Evolutionary conservation across 2,888 invertebrate species (phyloP), one percentile per base, ranked within the genome.

Genomic region (Cryptocheilus praepositus): DNA sequence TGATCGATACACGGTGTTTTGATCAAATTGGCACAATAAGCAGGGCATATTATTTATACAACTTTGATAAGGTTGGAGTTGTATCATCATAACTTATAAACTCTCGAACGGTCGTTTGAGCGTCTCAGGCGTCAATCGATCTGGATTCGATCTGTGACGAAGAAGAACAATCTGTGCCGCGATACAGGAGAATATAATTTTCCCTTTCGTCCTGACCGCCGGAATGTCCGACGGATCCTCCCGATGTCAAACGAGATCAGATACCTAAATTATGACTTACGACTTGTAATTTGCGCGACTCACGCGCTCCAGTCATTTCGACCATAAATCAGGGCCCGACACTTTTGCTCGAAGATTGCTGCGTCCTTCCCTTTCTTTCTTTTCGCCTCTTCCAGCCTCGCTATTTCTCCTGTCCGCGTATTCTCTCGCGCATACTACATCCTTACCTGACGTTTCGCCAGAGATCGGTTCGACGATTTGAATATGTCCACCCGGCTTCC

Each of bases 221-320:
- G 53, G 45, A 4, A 36, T 3, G 22, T n/a, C n/a, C 45, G 43
- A 28, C 22, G 44, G 51, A n/a, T 51, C 46, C 54, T 46, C n/a
- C 58, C 36, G 64, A 70, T 63, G 56, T 70, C 61, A 57, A 25
- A 46, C n/a, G 43, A 36, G 56, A 72, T 70, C 64, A 65, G 51
- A 55, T 62, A 51, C 55, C 61, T 54, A 74, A 74, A 74, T 66
- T 68, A 74, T 62, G 74, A 68, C 63, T 64, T 66, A 71, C 52
- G 61, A 46, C 68, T 67, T 22, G 64, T 67, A 75, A 75, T 75
- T 71, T 64, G 68, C 71, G 46, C 74, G 61, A 65, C 36, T 36
- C 36, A 53, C 59, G 54, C 22, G 25, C 49, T 60, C 53, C n/a
- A 56, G 52, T 65, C 56, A 49, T 45, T 51, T 46, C 43, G 57